These are phyloP conservation scores for Saguinus midas DNA, from an alignment of 2,113 vertebrate species.

Conservation along the genomic window DNA sequence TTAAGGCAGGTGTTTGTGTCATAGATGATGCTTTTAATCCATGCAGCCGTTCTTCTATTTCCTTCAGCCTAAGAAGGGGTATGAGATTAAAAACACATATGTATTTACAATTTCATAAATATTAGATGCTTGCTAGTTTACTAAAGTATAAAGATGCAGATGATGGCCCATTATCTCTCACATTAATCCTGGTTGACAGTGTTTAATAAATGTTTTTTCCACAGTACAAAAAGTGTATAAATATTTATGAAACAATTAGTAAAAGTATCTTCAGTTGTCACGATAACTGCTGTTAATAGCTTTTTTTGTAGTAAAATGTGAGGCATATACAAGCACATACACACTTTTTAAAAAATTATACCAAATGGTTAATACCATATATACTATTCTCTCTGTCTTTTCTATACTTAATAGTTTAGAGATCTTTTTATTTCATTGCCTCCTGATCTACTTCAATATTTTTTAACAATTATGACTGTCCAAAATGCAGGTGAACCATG, in stretches of 20 bases:
- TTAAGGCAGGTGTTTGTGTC: conserved; percentile 91
- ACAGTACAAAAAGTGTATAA: background rate
- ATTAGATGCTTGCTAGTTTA: background rate
- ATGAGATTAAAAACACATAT: background rate
- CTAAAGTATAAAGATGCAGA: background rate
- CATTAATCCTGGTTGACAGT: background rate
- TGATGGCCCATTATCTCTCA: background rate
- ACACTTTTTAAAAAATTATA: background rate
- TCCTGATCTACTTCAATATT: background rate
- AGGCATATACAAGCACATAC: background rate
- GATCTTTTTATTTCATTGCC: background rate
- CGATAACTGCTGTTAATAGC: background rate
- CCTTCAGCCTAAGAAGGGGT: conserved; percentile 87
- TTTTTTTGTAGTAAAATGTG: background rate
- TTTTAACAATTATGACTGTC: background rate
- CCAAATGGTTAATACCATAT: background rate
- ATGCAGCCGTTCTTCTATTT: conserved; percentile 92
- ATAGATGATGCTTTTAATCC: conserved; percentile 88
- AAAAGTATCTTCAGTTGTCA: background rate
- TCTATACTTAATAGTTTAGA: background rate
- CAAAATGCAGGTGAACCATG: background rate
- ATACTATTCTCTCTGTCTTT: background rate
- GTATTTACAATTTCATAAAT: background rate
- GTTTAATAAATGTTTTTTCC: background rate
- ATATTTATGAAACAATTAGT: background rate